Percentiles rank a stretch among this genome's conserved stretches.
These are phyloP conservation scores for Lepus europaeus DNA, from an alignment of 2,113 vertebrate species.

Conservation along the genomic window DNA sequence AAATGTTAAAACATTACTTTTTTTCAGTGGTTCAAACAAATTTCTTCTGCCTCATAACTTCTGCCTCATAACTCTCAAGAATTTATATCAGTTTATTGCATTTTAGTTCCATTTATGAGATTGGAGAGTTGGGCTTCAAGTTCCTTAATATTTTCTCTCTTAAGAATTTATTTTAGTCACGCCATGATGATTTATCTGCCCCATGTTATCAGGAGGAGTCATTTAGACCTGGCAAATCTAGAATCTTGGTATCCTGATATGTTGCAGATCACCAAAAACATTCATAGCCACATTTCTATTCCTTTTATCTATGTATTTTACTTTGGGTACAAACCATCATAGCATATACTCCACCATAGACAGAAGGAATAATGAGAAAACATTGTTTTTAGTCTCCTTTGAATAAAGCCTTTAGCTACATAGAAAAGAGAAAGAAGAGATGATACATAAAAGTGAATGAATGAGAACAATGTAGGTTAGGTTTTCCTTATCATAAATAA, in stretches of 20 bases:
- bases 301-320: neutral
- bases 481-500: too few species aligned
- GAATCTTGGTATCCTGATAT: neutral
- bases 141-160: neutral
- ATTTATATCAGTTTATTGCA: neutral
- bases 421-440: too few species aligned
- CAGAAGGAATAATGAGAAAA: neutral
- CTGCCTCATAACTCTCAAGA: neutral
- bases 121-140: neutral
- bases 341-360: neutral
- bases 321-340: neutral
- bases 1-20: neutral
- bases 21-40: neutral
- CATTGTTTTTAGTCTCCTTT: neutral
- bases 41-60: neutral
- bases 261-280: neutral
- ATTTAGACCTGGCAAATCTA: neutral
- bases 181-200: neutral
- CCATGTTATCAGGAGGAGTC: neutral
- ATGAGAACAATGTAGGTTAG: neutral
- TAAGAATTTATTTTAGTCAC: neutral
- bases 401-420: neutral
- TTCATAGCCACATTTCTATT: neutral
- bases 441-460: neutral
- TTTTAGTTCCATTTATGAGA: neutral